Conservation (phyloP, 2,797 vertebrate genomes). For the Phataginus tricuspis region DNA sequence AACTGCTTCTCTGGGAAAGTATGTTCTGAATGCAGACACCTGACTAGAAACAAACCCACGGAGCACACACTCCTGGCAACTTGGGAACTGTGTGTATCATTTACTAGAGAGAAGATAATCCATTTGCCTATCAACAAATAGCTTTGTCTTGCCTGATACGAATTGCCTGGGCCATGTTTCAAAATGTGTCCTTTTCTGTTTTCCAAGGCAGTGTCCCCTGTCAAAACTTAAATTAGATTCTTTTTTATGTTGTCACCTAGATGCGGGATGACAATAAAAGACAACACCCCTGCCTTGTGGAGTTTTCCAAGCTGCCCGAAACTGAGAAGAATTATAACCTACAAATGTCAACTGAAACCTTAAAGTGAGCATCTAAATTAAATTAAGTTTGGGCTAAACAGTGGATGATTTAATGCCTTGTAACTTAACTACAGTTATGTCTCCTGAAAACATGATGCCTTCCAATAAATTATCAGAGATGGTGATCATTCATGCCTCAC, state of each 20-base stretch:
- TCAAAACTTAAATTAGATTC: constrained; percentile 56
- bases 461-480: not conserved
- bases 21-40: not conserved
- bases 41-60: constrained; percentile 16
- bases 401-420: not conserved
- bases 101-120: not conserved
- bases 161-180: not conserved
- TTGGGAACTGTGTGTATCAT: not conserved
- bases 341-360: constrained; percentile 99
- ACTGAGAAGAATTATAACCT: constrained; percentile 99
- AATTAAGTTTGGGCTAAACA: constrained; percentile 49
- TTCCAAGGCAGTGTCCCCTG: not conserved
- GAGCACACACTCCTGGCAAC: not conserved
- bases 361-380: constrained; percentile 91
- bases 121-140: not conserved
- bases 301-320: constrained; percentile 98
- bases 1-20: not conserved
- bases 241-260: constrained; percentile 85
- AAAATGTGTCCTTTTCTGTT: not conserved
- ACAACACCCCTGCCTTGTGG: constrained; percentile 98
- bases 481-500: constrained; percentile 18
- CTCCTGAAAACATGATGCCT: constrained; percentile 32
- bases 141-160: not conserved
- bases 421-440: not conserved
- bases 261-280: constrained; percentile 98